Percentiles rank a stretch among this genome's conserved stretches.
Conservation (phyloP, 2,888 invertebrate species). For the Linnaemya vulpina region DNA sequence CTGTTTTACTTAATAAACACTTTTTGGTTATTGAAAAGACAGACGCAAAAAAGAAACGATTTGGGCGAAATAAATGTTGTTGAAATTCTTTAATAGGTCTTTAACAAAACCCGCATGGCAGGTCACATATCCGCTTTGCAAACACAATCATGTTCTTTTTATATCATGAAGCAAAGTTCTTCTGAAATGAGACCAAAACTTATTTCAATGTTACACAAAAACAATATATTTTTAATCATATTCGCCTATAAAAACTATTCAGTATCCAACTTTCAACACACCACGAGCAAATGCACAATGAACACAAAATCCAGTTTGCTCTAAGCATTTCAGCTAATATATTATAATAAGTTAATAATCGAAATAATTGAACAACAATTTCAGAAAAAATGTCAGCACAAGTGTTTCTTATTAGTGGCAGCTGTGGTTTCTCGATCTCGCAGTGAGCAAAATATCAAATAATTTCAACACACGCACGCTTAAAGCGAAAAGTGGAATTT, state of each 20-base stretch:
- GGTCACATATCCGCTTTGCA: constrained; percentile 6
- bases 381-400: constrained; percentile 64
- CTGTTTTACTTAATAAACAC: too few species aligned
- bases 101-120: neutral
- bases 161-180: neutral
- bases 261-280: neutral
- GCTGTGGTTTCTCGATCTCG: constrained; percentile 39
- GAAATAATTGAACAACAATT: constrained; percentile 62
- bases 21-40: too few species aligned
- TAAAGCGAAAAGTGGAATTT: constrained; percentile 55
- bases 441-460: constrained; percentile 26
- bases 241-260: constrained; percentile 6
- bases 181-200: neutral
- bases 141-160: neutral
- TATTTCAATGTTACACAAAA: neutral
- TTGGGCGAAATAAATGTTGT: neutral
- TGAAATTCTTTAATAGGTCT: neutral
- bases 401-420: constrained; percentile 49
- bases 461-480: constrained; percentile 40
- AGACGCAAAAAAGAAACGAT: neutral
- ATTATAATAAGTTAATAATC: constrained; percentile 53
- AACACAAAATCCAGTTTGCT: constrained; percentile 49
- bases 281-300: neutral
- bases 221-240: neutral
- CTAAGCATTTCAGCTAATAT: constrained; percentile 35